These are phyloP conservation scores for Drosophila phalerata DNA, from an alignment of 2,888 invertebrate species.

Conservation along the genomic window DNA sequence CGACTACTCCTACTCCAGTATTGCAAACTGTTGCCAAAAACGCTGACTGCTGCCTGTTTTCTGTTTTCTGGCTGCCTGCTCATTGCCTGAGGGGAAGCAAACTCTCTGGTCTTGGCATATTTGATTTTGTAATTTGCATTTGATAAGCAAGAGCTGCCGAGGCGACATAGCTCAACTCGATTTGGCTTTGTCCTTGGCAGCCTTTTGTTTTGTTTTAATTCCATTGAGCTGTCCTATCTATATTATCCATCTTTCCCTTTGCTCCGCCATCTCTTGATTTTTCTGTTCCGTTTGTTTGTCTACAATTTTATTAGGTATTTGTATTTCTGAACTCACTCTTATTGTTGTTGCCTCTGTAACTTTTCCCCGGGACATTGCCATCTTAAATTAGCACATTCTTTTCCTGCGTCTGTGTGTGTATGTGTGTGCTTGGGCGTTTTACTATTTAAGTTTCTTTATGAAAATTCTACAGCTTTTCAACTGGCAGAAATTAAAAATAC, in stretches of 20 bases:
- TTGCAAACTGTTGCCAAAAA: constrained; percentile 52
- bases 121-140: constrained; percentile 77
- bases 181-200: constrained; percentile 57
- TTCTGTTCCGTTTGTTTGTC: constrained; percentile 43
- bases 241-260: constrained; percentile 19
- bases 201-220: constrained; percentile 78
- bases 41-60: constrained; percentile 20
- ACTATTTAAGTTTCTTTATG: constrained; percentile 17
- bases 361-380: constrained; percentile 42
- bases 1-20: background rate
- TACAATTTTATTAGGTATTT: constrained; percentile 60
- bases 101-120: constrained; percentile 64
- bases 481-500: constrained; percentile 52
- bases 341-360: constrained; percentile 32
- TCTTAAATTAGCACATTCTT: constrained; percentile 42
- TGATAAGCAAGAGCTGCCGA: constrained; percentile 60
- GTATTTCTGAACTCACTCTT: constrained; percentile 34
- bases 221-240: constrained; percentile 69
- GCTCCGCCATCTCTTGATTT: constrained; percentile 17
- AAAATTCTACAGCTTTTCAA: constrained; percentile 26
- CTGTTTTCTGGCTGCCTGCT: constrained; percentile 22
- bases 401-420: background rate
- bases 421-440: constrained; percentile 5
- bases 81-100: constrained; percentile 36
- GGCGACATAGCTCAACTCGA: constrained; percentile 48